Percentiles rank a stretch among this genome's conserved stretches.
phyloP scores from a whole-genome alignment of 2,113 vertebrate species.

The Menidia beryllina region DNA sequence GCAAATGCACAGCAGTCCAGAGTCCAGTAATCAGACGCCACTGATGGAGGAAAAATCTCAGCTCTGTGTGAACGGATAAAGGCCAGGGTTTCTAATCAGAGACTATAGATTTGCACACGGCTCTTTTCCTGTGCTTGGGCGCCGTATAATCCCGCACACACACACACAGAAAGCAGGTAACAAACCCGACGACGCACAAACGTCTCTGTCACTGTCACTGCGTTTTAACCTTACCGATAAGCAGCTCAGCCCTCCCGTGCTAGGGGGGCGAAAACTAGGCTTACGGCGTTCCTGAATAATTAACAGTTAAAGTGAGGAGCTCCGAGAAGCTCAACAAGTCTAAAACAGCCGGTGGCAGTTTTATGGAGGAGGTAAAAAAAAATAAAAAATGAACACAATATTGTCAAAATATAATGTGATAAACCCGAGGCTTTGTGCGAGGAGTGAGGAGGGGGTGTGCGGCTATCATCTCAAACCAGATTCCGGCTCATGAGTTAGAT shows the following conservation, averaged over 20 bases:
- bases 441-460: conserved; percentile 22
- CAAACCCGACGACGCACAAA: too few species aligned
- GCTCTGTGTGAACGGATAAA: too few species aligned
- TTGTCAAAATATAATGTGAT: not conserved
- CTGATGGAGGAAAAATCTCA: too few species aligned
- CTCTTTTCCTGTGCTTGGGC: too few species aligned
- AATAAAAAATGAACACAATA: conserved; percentile 39
- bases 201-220: too few species aligned
- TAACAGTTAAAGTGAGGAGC: conserved; percentile 14
- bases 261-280: not conserved
- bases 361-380: conserved; percentile 29
- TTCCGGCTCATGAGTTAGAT: not conserved
- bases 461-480: conserved; percentile 25
- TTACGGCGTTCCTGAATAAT: conserved; percentile 6
- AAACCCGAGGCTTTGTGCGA: conserved; percentile 16
- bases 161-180: too few species aligned
- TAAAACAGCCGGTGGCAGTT: conserved; percentile 18
- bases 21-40: too few species aligned
- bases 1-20: too few species aligned
- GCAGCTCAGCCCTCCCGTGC: not conserved
- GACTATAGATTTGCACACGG: too few species aligned
- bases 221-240: not conserved
- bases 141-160: too few species aligned
- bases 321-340: conserved; percentile 17
- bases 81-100: too few species aligned